Percentiles rank a stretch among this genome's conserved stretches.
Evolutionary conservation across 2,888 invertebrate species (phyloP).

Genomic region (Aporophyla lueneburgensis): DNA sequence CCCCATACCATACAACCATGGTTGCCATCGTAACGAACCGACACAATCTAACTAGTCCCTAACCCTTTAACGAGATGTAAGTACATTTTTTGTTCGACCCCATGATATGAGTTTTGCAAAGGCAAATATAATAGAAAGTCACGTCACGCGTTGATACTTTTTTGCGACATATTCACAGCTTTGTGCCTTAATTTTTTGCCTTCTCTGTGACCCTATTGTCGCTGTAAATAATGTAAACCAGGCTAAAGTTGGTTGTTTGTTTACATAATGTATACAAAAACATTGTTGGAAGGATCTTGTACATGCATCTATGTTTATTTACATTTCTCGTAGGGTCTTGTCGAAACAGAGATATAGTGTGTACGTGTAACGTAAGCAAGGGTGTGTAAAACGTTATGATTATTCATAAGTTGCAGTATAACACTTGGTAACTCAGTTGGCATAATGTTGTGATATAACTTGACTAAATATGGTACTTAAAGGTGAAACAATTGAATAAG

Average conservation of each 20-base stretch:
- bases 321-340: constrained; percentile 27
- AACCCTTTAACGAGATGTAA: constrained; percentile 54
- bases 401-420: constrained; percentile 48
- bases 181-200: constrained; percentile 64
- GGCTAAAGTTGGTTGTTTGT: constrained; percentile 35
- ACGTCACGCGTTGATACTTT: constrained; percentile 66
- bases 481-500: not conserved
- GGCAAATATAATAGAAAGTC: constrained; percentile 64
- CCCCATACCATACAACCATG: no score
- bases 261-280: constrained; percentile 43
- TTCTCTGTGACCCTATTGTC: constrained; percentile 50
- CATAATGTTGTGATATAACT: not conserved
- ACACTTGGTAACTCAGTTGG: constrained; percentile 6
- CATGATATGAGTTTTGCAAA: constrained; percentile 59
- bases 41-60: constrained; percentile 38
- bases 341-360: constrained; percentile 35
- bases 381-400: constrained; percentile 35
- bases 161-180: constrained; percentile 62
- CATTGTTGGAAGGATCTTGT: constrained; percentile 19
- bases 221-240: constrained; percentile 60
- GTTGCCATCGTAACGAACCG: not conserved
- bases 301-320: constrained; percentile 34
- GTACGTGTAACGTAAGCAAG: constrained; percentile 27
- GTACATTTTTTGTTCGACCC: constrained; percentile 58
- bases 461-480: not conserved